Conservation (phyloP, 1,140 invertebrate species). For the Cephus cinctus region DNA sequence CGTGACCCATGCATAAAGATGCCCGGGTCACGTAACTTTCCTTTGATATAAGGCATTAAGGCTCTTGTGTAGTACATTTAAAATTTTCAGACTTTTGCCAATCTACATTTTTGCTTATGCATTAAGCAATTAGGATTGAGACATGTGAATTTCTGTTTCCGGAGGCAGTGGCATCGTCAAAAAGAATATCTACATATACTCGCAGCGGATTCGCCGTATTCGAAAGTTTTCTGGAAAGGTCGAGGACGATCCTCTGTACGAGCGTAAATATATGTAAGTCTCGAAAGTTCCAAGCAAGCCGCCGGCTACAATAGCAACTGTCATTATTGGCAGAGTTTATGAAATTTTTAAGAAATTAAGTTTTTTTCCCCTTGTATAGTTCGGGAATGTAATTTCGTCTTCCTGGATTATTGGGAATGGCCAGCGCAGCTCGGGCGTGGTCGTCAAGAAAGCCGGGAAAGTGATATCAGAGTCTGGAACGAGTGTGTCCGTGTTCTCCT, state of each 20-base stretch:
- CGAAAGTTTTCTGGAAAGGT: conserved; percentile 26
- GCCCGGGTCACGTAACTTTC: not conserved
- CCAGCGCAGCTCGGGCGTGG: conserved; percentile 17
- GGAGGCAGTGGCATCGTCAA: no score
- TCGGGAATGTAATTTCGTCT: not conserved
- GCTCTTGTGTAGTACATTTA: not conserved
- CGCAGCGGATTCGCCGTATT: no score
- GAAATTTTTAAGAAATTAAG: no score
- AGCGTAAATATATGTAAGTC: no score
- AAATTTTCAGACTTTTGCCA: not conserved
- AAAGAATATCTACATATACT: no score
- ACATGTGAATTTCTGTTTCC: no score
- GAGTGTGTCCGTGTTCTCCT: not conserved
- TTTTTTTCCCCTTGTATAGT: no score
- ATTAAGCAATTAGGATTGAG: no score
- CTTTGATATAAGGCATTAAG: not conserved
- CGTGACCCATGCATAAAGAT: not conserved
- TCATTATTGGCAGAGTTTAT: no score
- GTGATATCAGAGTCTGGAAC: conserved; percentile 19
- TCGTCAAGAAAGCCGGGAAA: conserved; percentile 27
- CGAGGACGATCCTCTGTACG: conserved; percentile 14
- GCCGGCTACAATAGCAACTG: no score
- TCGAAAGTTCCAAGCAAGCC: no score
- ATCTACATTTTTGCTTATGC: no score
- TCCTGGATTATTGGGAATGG: not conserved